Evolutionary conservation across 2,888 invertebrate genomes (phyloP), one percentile per base, ranked within the genome.

Genomic region (Acanthosoma haemorrhoidale): DNA sequence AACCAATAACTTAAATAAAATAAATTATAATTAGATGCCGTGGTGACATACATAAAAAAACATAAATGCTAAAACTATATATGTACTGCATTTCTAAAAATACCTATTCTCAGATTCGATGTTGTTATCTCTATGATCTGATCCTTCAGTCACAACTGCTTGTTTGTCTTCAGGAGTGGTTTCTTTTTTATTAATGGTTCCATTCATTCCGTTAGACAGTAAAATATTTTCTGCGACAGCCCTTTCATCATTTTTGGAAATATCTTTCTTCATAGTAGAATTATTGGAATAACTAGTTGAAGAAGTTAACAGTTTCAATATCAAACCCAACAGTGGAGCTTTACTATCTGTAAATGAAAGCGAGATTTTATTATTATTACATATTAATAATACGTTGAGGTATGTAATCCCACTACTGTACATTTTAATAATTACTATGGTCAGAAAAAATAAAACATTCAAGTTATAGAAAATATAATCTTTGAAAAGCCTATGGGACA

Each of bases 261-360:
- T 25, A 15, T 41, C 67, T 25, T 36, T 70, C 38, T 57, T 63
- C 21, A 18, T 16, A n/a, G 58, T n/a, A 32, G 21, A 31, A 68
- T 18, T 59, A 36, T 58, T 68, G 13, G 16, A 11, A 34, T n/a
- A 9, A 59, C 38, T 29, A 39, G 39, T 8, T 32, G 60, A 5
- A 15, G 68, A 36, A 51, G 69, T 70, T 31, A 70, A 15, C 18
- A 38, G n/a, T 38, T 64, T 66, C 4, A 71, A 34, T 8, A 72
- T 57, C 25, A 61, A 38, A 34, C 59, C 43, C 16, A 72, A 29
- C 13, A 72, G 69, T 21, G 72, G 72, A 64, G 36, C 36, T 21
- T 39, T 72, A 39, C 67, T 71, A 38, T 67, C 71, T 72, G 36
- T 18, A 71, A 71, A 41, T 25, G 18, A 39, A 70, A 39, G 39